phyloP scores from a whole-genome alignment of 1,140 invertebrate species.

The Leptopilina clavipes region DNA sequence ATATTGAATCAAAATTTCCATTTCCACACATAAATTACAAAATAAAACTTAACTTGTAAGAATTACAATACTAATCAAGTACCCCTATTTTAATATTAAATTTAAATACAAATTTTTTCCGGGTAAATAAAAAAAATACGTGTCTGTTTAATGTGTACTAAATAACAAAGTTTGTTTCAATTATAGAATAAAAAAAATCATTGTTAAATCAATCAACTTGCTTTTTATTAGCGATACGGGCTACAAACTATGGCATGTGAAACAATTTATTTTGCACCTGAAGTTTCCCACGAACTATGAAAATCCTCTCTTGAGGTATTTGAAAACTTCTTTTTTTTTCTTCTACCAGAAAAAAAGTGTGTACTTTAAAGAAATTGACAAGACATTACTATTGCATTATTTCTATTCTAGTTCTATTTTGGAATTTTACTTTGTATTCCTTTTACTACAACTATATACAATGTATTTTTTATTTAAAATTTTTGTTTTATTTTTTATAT shows the following conservation, averaged over 20 bases:
- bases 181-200: not conserved
- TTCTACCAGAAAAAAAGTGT: not conserved
- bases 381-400: not conserved
- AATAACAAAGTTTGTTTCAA: not conserved
- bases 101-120: too few species aligned
- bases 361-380: constrained; percentile 2
- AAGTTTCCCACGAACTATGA: constrained; percentile 23
- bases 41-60: too few species aligned
- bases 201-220: constrained; percentile 14
- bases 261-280: constrained; percentile 23
- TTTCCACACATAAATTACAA: too few species aligned
- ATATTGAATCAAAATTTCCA: not conserved
- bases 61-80: too few species aligned
- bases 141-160: not conserved
- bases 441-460: too few species aligned
- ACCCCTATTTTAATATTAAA: too few species aligned
- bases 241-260: not conserved
- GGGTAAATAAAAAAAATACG: not conserved
- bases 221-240: constrained; percentile 12
- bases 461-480: too few species aligned
- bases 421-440: too few species aligned
- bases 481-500: too few species aligned
- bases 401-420: too few species aligned
- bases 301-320: constrained; percentile 30
- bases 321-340: not conserved